These are phyloP conservation scores for Theodoxus fluviatilis DNA, from an alignment of 2,888 invertebrate species.

Conservation along the genomic window DNA sequence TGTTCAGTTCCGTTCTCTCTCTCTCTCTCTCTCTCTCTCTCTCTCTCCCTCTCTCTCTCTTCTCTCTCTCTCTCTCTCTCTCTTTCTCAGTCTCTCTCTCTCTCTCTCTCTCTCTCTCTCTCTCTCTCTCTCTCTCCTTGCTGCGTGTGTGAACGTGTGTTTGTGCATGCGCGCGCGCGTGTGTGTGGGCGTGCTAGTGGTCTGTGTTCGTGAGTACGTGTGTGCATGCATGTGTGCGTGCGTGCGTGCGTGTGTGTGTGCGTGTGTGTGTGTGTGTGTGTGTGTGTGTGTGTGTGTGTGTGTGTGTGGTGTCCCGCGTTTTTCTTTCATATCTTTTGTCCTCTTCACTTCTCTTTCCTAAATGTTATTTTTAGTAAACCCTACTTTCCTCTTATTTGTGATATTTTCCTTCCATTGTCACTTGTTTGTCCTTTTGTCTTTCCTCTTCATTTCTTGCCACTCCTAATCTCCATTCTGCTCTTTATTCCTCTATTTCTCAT, in stretches of 20 bases:
- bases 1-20: background rate
- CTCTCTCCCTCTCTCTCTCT: background rate
- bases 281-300: no score
- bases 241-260: background rate
- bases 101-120: background rate
- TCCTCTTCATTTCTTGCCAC: no score
- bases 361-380: no score
- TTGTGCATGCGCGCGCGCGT: background rate
- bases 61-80: background rate
- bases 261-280: background rate
- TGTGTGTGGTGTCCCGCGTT: no score
- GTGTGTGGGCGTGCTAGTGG: background rate
- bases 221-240: background rate
- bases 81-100: background rate
- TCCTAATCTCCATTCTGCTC: no score
- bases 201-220: background rate
- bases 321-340: no score
- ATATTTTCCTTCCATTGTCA: no score
- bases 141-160: no score
- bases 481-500: no score
- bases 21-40: constrained; percentile 2
- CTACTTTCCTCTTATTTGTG: no score
- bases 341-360: no score
- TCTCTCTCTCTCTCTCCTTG: background rate
- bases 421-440: no score